These are phyloP conservation scores for Magallana gigas DNA, from an alignment of 1,140 invertebrate species.

Conservation along the genomic window DNA sequence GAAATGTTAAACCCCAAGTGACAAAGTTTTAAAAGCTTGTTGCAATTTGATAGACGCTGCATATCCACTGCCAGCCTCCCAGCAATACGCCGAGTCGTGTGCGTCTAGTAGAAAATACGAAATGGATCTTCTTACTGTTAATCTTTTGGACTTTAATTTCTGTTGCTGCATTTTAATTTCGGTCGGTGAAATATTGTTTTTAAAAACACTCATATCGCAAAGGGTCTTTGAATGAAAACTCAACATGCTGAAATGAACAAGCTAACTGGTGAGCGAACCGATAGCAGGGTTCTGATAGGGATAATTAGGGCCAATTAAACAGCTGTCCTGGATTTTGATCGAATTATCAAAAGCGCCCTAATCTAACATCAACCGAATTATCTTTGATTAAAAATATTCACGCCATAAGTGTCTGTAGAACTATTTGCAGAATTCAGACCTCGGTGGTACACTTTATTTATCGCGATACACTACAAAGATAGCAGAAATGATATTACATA, in stretches of 20 bases:
- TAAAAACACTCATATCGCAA: not conserved
- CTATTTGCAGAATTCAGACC: not conserved
- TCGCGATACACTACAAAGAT: not conserved
- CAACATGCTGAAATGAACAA: not conserved
- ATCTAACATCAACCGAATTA: slow-evolving; percentile 21
- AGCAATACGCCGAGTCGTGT: too few species aligned
- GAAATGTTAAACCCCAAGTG: too few species aligned
- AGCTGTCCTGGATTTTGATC: not conserved
- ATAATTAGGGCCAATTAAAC: slow-evolving; percentile 28
- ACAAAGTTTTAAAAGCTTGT: not conserved
- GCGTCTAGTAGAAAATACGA: too few species aligned
- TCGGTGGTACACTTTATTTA: not conserved
- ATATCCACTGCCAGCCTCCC: too few species aligned
- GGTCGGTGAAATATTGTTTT: not conserved
- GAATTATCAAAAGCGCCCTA: not conserved
- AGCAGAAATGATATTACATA: slow-evolving; percentile 2
- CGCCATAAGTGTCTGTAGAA: not conserved
- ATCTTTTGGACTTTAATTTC: too few species aligned
- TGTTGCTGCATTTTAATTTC: too few species aligned
- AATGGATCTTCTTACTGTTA: too few species aligned
- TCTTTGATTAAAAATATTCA: slow-evolving; percentile 31
- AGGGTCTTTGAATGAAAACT: not conserved
- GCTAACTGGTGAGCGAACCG: not conserved
- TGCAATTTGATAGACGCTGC: not conserved
- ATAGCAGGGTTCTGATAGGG: slow-evolving; percentile 7